These are phyloP conservation scores for Prietella phreatophila DNA, from an alignment of 2,113 vertebrate species.

Conservation along the genomic window DNA sequence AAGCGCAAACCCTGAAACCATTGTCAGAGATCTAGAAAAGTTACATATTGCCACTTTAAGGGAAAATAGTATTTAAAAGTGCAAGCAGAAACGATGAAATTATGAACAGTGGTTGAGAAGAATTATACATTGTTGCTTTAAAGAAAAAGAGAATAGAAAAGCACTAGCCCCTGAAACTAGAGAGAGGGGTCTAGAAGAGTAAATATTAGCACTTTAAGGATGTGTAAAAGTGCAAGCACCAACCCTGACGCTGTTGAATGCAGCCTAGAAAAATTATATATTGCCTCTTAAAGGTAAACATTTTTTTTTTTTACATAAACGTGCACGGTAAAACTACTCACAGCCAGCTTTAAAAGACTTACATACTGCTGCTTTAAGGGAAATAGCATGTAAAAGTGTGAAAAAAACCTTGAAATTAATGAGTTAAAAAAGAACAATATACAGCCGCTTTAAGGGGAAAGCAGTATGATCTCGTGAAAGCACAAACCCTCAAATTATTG, in stretches of 20 bases:
- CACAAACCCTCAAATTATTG: too few relatives aligned
- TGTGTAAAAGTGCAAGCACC: too few relatives aligned
- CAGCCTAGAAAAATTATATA: too few relatives aligned
- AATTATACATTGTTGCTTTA: background rate
- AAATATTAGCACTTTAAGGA: too few relatives aligned
- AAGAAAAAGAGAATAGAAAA: background rate
- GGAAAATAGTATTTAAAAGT: background rate
- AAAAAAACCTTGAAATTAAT: background rate
- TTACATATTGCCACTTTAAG: background rate
- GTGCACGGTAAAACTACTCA: background rate
- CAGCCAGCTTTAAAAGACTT: background rate
- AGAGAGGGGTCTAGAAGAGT: too few relatives aligned
- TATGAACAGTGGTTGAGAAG: background rate
- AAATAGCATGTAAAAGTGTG: background rate
- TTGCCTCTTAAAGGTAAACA: too few relatives aligned
- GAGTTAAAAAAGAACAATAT: too few relatives aligned
- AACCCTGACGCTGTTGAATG: too few relatives aligned
- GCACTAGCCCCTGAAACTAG: too few relatives aligned
- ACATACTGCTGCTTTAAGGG: background rate
- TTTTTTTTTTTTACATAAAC: too few relatives aligned
- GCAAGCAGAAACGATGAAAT: background rate
- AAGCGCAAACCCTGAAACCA: background rate
- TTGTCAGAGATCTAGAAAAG: background rate
- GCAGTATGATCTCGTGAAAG: too few relatives aligned
- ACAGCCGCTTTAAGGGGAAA: too few relatives aligned